Percentiles rank a stretch among this genome's conserved stretches.
Evolutionary conservation across 2,888 invertebrate species (phyloP).

Genomic region (Brachyptera putata): DNA sequence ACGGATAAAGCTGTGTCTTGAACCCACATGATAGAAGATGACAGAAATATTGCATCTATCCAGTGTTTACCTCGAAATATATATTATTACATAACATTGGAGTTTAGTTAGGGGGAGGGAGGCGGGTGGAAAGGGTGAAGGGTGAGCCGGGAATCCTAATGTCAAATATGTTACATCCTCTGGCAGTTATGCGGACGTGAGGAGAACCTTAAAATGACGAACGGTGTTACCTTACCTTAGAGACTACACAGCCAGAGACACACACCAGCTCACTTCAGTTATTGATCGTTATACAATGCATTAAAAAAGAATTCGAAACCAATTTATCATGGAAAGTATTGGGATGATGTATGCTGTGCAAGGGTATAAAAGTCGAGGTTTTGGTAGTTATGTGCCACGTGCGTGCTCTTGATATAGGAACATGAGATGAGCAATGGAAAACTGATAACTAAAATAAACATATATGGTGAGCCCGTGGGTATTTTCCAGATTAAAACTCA

Average conservation of each 20-base stretch:
- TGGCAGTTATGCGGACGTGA: slow-evolving; percentile 8
- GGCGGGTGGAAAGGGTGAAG: neutral
- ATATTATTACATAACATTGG: neutral
- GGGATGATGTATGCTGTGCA: neutral
- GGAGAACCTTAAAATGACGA: neutral
- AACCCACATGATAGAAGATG: neutral
- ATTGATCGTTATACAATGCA: slow-evolving; percentile 11
- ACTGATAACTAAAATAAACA: no score
- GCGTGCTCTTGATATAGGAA: no score
- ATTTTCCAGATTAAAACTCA: no score
- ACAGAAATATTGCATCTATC: neutral
- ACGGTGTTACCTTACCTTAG: neutral
- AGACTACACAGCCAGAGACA: neutral
- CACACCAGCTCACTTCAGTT: neutral
- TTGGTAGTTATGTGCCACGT: no score
- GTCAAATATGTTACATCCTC: slow-evolving; percentile 4
- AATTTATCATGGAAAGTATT: neutral
- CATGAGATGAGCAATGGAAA: no score
- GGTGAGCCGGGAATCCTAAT: neutral
- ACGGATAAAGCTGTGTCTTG: no score
- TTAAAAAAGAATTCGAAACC: slow-evolving; percentile 14
- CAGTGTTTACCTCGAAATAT: neutral
- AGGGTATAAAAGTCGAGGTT: no score
- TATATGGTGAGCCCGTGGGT: no score
- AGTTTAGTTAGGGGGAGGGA: neutral